These are phyloP conservation scores for Alcedo atthis DNA, from an alignment of 2,797 vertebrate genomes.

Conservation along the genomic window DNA sequence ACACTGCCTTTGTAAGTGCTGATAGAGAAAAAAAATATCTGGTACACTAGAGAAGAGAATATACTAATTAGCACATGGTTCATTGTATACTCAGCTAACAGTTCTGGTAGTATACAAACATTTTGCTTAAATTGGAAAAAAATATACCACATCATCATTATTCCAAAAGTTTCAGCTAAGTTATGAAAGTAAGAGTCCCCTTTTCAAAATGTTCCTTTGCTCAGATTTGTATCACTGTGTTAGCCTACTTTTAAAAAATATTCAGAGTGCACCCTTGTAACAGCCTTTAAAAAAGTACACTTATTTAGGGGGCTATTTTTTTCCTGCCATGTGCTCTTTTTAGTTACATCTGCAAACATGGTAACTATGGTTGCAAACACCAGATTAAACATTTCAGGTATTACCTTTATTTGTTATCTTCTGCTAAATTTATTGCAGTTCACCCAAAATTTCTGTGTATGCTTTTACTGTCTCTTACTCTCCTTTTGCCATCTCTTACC, in stretches of 20 bases:
- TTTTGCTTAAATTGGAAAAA: neutral
- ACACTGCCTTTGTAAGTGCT: neutral
- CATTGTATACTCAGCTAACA: neutral
- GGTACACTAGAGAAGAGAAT: neutral
- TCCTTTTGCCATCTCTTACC: neutral
- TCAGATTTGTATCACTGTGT: neutral
- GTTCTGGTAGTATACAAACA: neutral
- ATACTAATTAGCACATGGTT: neutral
- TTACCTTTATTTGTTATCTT: neutral
- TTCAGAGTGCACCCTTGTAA: neutral
- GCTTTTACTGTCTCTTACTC: neutral
- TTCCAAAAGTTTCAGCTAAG: neutral
- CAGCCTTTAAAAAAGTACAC: neutral
- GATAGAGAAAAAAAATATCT: neutral
- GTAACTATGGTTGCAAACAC: neutral
- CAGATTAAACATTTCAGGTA: neutral
- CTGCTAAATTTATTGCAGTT: neutral
- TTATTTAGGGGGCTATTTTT: neutral
- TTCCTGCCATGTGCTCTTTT: neutral
- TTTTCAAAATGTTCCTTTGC: neutral
- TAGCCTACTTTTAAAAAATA: neutral
- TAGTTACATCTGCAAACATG: neutral
- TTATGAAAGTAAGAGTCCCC: neutral
- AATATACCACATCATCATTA: neutral
- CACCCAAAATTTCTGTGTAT: neutral